Evolutionary conservation across 2,113 vertebrate species (phyloP).

Genomic region (Artemisiospiza belli): DNA sequence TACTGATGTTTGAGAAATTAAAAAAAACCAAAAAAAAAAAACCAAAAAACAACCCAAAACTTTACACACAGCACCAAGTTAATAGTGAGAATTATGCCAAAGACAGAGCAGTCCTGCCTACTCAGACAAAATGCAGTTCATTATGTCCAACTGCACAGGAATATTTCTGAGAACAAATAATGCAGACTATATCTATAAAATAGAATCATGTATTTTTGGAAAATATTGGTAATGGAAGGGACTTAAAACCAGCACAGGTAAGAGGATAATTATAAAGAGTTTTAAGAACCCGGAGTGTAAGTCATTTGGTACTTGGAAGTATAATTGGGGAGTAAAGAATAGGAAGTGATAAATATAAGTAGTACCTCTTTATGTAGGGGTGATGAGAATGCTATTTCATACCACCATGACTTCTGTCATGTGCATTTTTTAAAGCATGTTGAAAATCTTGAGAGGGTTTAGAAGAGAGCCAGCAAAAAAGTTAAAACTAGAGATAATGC

Average conservation of each 20-base stretch:
- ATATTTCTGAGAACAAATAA: neutral
- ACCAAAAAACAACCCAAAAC: neutral
- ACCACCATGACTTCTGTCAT: neutral
- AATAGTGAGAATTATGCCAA: neutral
- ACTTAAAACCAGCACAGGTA: neutral
- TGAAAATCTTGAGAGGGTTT: neutral
- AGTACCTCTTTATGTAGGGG: neutral
- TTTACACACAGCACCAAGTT: neutral
- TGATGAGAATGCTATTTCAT: neutral
- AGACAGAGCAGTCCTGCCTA: neutral
- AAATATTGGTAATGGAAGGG: neutral
- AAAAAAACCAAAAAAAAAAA: neutral
- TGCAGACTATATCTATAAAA: neutral
- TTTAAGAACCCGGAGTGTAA: neutral
- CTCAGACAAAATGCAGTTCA: neutral
- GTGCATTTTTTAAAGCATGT: neutral
- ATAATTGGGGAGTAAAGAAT: neutral
- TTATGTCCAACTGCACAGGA: neutral
- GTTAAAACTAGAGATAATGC: neutral
- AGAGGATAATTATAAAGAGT: neutral
- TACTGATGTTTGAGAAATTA: neutral
- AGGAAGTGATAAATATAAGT: neutral
- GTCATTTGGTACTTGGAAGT: neutral
- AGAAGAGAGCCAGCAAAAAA: neutral
- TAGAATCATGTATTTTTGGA: accelerated